Conservation (phyloP, 2,888 invertebrate species). For the Zele albiditarsus region DNA sequence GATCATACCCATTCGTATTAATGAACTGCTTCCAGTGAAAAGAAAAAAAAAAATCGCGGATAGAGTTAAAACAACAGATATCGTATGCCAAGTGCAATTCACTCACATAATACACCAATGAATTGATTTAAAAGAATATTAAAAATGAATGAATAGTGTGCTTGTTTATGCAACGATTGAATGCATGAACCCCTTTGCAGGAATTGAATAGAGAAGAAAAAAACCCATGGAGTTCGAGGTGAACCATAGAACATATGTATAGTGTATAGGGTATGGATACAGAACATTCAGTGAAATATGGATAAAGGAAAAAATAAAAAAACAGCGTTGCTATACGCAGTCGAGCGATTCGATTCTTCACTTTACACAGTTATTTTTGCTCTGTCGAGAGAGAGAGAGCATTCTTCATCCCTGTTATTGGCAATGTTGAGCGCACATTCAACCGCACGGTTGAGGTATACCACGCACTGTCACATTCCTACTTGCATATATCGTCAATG, state of each 20-base stretch:
- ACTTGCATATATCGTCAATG: neutral
- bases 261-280: neutral
- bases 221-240: conserved; percentile 32
- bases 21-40: neutral
- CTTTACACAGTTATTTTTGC: conserved; percentile 57
- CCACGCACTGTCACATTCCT: neutral
- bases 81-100: neutral
- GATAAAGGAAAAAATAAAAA: conserved; percentile 44
- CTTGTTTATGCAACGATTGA: conserved; percentile 1
- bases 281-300: neutral
- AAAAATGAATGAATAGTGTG: neutral
- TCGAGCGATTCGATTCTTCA: conserved; percentile 52
- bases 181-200: conserved; percentile 21
- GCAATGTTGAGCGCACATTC: conserved; percentile 50
- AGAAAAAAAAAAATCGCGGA: neutral
- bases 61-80: neutral
- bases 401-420: conserved; percentile 52
- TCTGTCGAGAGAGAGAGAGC: conserved; percentile 48
- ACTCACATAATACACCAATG: neutral
- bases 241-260: conserved; percentile 20
- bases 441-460: conserved; percentile 28
- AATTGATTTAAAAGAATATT: neutral
- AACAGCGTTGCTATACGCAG: conserved; percentile 41
- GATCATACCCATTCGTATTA: neutral
- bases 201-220: conserved; percentile 37